Base-by-base conservation (phyloP, 2,888 invertebrate genomes). In the Sinohyriopsis cumingii region DNA sequence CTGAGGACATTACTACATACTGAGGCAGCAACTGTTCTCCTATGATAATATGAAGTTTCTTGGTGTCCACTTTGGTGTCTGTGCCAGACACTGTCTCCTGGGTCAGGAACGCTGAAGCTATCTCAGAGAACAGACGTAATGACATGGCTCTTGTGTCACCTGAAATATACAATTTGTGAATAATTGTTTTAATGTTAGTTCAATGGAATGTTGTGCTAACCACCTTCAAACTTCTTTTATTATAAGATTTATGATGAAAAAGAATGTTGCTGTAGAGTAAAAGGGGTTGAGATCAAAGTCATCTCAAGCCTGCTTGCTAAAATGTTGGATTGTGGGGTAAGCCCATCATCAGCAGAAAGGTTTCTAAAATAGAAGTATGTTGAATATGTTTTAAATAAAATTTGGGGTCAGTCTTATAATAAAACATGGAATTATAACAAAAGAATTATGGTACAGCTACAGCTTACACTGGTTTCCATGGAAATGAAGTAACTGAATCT, bases 121-220 rank as follows among this genome's bases (percentile, higher is more conserved):
- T 85, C 77, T 89, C 89, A 12, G 87, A 86, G 76, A 89, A 87
- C 55, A 89, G 78, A 28, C 86, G 80, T 65, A 89, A 75, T 0
- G 88, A 84, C 57, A 86, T 72, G 0, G 83, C 86, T 64, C 84
- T 75, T 0, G 87, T 87, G 65, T 89, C 87, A 68, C 86, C 89
- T 88, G 77, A 1, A 67, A 68, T 28, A 56, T 20, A 71, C 24
- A 45, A 59, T 25, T 54, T 33, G 54, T 22, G 20, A 22, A 12
- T 54, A 53, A 19, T 24, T 33, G 56, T 24, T n/a, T 64, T 54
- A 45, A 22, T 20, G 15, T 45, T 45, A 45, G 15, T 15, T 45
- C 4, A 2, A 66, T 57, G 22, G 15, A 15, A 15, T 45, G 19
- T 65, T 18, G 1, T 19, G 7, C 24, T 24, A n/a, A 63, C 22